Evolutionary conservation across 2,888 invertebrate species (phyloP).

Genomic region (Opisthograptis luteolata): DNA sequence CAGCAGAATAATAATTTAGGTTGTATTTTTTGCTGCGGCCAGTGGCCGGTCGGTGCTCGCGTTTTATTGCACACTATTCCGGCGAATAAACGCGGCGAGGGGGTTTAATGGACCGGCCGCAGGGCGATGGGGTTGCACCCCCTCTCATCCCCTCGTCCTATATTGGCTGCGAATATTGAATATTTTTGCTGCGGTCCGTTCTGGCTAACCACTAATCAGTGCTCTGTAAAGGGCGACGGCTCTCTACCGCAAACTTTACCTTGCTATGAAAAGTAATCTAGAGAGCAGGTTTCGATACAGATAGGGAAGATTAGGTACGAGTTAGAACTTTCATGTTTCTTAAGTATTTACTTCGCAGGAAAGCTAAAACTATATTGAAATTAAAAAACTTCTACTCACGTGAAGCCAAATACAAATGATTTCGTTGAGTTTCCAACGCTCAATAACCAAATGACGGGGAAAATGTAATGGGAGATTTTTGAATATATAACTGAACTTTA

Average conservation of each 20-base stretch:
- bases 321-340: too few relatives aligned
- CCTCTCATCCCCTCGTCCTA: slow-evolving; percentile 45
- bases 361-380: too few relatives aligned
- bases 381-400: too few relatives aligned
- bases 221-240: slow-evolving; percentile 53
- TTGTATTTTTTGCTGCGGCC: slow-evolving; percentile 75
- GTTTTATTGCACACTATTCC: slow-evolving; percentile 82
- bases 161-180: slow-evolving; percentile 76
- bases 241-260: slow-evolving; percentile 43
- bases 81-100: slow-evolving; percentile 72
- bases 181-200: slow-evolving; percentile 68
- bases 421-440: too few relatives aligned
- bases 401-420: too few relatives aligned
- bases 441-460: too few relatives aligned
- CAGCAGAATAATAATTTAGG: slow-evolving; percentile 74
- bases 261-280: slow-evolving; percentile 17
- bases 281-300: neutral
- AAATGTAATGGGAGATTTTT: too few relatives aligned
- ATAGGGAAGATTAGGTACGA: too few relatives aligned
- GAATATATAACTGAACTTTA: too few relatives aligned
- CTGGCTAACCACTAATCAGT: slow-evolving; percentile 69
- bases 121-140: slow-evolving; percentile 37
- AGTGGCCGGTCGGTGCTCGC: slow-evolving; percentile 67
- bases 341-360: too few relatives aligned
- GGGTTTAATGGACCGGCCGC: slow-evolving; percentile 71